Conservation (phyloP, 2,888 invertebrate species). For the Hypomecis punctinalis region DNA sequence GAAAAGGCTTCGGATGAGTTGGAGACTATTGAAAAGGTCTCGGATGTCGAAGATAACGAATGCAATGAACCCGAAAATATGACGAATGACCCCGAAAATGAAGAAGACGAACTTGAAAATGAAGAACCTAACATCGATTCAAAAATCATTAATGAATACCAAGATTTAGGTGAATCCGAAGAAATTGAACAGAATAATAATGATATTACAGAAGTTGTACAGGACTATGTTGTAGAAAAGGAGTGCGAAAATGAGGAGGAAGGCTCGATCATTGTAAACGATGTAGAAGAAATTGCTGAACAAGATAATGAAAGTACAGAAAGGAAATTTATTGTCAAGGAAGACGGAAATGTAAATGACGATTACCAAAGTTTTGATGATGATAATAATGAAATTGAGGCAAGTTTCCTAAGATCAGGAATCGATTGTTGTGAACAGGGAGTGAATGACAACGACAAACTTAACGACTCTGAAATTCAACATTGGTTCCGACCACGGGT, state of each 20-base stretch:
- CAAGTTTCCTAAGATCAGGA: background rate
- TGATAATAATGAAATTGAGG: background rate
- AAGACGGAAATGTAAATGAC: background rate
- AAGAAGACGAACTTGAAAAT: background rate
- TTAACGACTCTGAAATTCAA: constrained; percentile 7
- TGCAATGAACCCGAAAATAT: background rate
- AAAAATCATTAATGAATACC: background rate
- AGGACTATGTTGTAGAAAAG: background rate
- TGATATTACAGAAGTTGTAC: no score
- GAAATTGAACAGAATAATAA: background rate
- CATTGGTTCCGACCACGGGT: constrained; percentile 34
- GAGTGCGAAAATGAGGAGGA: background rate
- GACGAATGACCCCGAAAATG: background rate
- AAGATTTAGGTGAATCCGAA: background rate
- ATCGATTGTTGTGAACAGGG: background rate
- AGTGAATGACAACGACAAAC: constrained; percentile 13
- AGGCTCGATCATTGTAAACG: background rate
- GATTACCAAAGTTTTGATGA: background rate
- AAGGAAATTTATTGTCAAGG: background rate
- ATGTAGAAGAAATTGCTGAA: background rate
- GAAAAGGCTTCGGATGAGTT: background rate
- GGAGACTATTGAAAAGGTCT: background rate
- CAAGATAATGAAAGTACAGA: no score
- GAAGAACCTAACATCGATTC: background rate
- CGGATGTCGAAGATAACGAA: no score